Base-by-base conservation (phyloP, 2,113 vertebrate species). In the Agelaius phoeniceus region DNA sequence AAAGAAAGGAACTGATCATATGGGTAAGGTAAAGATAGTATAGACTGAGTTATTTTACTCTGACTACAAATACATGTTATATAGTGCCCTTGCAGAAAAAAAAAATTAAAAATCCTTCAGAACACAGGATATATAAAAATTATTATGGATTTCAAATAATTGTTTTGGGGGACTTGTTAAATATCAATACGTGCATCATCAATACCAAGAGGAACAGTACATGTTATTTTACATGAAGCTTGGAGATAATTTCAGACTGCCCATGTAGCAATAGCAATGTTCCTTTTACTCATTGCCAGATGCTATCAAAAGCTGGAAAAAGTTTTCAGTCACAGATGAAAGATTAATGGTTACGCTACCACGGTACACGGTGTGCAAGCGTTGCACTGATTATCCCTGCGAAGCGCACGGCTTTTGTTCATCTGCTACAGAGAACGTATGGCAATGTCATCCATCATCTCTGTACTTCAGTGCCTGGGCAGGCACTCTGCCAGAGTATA, bases 271-370 rank as follows among this genome's bases (percentile, higher is more conserved):
- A 73, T 35, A 92, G 89, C 77, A 90, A 73, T 24, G 48, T 66
- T 95, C 48, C 2, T 1, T 65, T 78, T 37, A 91, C 55, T 65
- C 14, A 3, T 41, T 85, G 84, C 95, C 95, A 97, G 95, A 95
- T 93, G 87, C 35, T 94, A 89, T 95, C 89, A 87, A 87, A 78
- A 92, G 59, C 74, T 97, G 90, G 94, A 92, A 96, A 77, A 88
- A 87, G 73, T 86, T 44, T 94, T 84, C 68, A 87, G 75, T 61
- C 85, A 59, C 9, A 95, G 94, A 94, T 58, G 68, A 66, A 91
- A 93, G 93, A 96, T 93, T 85, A 92, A 95, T 95, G 65, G 22
- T 44, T 48, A 30, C 4, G 11, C 55, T 93, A 6, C 80, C 46
- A 69, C 0, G 12, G 96, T 94, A 96, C 95, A 96, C 37, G 43